phyloP scores from a whole-genome alignment of 2,113 vertebrate genomes.

The Cnemophilus loriae region DNA sequence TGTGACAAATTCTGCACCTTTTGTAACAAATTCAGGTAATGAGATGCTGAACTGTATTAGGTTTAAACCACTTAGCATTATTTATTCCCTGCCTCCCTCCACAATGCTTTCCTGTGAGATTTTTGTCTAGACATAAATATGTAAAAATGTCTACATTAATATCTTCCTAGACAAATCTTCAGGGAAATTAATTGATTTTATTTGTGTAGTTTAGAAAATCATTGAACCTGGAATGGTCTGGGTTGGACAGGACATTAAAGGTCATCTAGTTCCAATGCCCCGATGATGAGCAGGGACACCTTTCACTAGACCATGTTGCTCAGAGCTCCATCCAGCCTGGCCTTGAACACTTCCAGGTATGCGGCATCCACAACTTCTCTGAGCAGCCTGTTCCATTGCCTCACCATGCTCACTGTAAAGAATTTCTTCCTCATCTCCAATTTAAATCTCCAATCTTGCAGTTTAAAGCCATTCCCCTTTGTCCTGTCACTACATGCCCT shows the following conservation, averaged over 20 bases:
- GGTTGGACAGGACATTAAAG: not conserved
- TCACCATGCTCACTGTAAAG: not conserved
- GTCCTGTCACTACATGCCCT: not conserved
- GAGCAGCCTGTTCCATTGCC: not conserved
- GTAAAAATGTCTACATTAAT: not conserved
- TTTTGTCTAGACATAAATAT: not conserved
- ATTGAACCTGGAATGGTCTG: not conserved
- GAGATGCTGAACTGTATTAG: fast-evolving
- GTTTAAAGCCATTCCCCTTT: not conserved
- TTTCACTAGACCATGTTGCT: not conserved
- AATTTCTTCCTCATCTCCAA: not conserved
- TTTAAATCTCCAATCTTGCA: not conserved
- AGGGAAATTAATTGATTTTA: not conserved
- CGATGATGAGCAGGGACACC: fast-evolving
- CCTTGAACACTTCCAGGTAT: not conserved
- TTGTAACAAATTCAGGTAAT: not conserved
- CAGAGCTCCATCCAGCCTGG: not conserved
- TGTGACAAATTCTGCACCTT: not conserved
- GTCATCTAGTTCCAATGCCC: not conserved
- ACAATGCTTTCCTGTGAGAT: not conserved
- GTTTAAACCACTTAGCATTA: not conserved
- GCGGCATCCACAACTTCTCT: not conserved
- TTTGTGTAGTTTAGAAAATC: not conserved
- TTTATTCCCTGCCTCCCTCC: not conserved
- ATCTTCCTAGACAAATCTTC: not conserved